These are phyloP conservation scores for Napeogenes sylphis DNA, from an alignment of 2,888 invertebrate genomes.

Conservation along the genomic window DNA sequence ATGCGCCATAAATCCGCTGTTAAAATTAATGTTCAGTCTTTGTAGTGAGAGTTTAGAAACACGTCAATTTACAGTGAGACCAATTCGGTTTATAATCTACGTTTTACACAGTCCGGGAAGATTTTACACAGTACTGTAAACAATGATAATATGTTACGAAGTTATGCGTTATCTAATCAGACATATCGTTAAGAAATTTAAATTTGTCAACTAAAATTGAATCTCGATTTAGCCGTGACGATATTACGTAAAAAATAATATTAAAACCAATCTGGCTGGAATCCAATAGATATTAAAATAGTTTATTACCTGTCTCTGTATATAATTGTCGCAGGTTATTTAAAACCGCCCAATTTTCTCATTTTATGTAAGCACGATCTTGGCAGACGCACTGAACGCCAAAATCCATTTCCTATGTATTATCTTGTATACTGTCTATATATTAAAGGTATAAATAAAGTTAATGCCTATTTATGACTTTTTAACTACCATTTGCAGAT, in stretches of 20 bases:
- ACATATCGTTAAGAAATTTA: too few species aligned
- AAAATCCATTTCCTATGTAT: too few species aligned
- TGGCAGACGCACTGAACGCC: not conserved
- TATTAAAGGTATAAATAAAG: too few species aligned
- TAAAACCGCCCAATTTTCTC: conserved; percentile 9
- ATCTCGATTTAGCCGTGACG: conserved; percentile 27
- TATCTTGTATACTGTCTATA: too few species aligned
- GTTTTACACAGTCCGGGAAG: not conserved
- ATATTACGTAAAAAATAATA: conserved; percentile 12
- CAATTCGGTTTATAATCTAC: conserved; percentile 18
- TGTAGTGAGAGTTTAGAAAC: conserved; percentile 17
- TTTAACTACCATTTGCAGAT: too few species aligned
- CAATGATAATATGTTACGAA: too few species aligned
- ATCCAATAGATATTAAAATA: conserved; percentile 27
- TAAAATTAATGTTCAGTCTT: conserved; percentile 10
- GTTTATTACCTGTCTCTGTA: conserved; percentile 21
- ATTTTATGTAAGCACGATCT: not conserved
- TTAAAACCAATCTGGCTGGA: conserved; percentile 19
- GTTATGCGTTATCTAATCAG: too few species aligned
- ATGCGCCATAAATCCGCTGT: conserved; percentile 19
- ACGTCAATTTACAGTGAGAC: conserved; percentile 20
- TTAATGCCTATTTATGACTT: too few species aligned
- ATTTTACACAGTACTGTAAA: not conserved
- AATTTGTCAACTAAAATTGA: not conserved
- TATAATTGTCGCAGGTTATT: conserved; percentile 18